Base-by-base conservation (phyloP, 2,113 vertebrate species). In the Nicator chloris region DNA sequence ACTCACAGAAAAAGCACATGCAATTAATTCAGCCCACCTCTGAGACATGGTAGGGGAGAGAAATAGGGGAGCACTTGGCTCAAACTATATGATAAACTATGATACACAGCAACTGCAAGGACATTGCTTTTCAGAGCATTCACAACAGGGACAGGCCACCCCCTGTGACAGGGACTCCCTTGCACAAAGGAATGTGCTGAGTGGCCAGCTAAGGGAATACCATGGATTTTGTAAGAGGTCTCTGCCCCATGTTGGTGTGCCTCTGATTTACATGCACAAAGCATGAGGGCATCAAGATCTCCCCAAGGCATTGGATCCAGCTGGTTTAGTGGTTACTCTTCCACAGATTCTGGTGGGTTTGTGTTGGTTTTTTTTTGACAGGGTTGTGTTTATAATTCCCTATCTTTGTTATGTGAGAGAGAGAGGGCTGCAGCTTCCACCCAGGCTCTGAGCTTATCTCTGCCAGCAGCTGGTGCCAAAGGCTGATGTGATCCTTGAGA, bases 201-300 rank as follows among this genome's bases (percentile, higher is more conserved):
- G 21, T 11, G 14, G 35, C 56, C 39, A 81, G 31, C 51, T 53
- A 45, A 65, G 30, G 65, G 44, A 39, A 17, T 47, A 28, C 33
- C 5, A 10, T 2, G 4, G 14, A 26, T 57, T 85, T 90, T 37
- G 8, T n/a, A 24, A 50, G 76, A 5, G 1, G 9, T 64, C 37
- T 10, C 40, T 3, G 11, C 39, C 24, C 18, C 1, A 1, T 2
- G 4, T 35, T 86, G 39, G 10, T 1, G 1, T 66, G 31, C 49
- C 37, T 78, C 64, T 68, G 47, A 19, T 77, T 86, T 68, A 49
- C 44, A 65, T 49, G 12, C 27, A 39, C 4, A 23, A 27, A 80
- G 23, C 20, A 47, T 2, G 21, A 68, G 33, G 27, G 13, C 44
- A 44, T 51, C 12, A 21, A 54, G 49, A 64, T 82, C 12, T 9